These are phyloP conservation scores for Dendroctonus valens DNA, from an alignment of 1,140 invertebrate species.

Conservation along the genomic window DNA sequence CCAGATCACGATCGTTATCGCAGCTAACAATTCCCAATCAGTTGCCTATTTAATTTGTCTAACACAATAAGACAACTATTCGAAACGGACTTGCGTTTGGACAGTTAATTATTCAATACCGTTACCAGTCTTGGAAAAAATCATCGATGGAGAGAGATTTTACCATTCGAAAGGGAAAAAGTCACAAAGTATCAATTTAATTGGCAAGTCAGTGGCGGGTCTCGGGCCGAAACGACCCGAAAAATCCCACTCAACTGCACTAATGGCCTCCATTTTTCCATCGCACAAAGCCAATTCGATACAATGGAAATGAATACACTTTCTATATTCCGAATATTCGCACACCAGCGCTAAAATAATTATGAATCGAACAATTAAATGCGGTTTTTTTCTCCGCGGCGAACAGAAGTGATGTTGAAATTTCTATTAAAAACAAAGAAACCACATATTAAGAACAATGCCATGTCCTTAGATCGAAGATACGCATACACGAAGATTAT, in stretches of 20 bases:
- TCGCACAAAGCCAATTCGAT: neutral
- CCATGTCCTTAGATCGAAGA: neutral
- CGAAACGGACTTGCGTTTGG: neutral
- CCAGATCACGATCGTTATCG: neutral
- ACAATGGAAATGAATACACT: constrained; percentile 2
- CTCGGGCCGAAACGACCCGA: neutral
- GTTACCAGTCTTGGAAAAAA: neutral
- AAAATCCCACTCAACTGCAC: neutral
- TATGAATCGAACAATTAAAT: constrained; percentile 2
- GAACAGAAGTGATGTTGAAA: neutral
- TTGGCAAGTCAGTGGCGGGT: neutral
- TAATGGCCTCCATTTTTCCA: neutral
- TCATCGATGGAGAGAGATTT: constrained; percentile 2
- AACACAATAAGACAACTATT: too few species aligned
- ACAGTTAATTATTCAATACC: neutral
- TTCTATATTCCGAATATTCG: neutral
- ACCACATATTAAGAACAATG: neutral
- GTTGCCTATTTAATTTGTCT: neutral
- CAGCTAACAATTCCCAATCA: neutral
- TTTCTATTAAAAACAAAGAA: neutral
- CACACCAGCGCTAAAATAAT: neutral
- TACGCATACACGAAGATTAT: too few species aligned
- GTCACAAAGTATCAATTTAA: neutral
- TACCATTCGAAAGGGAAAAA: neutral
- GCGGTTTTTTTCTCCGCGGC: neutral